Conservation (phyloP, 1,140 invertebrate species). For the Bombus difficillimus region DNA sequence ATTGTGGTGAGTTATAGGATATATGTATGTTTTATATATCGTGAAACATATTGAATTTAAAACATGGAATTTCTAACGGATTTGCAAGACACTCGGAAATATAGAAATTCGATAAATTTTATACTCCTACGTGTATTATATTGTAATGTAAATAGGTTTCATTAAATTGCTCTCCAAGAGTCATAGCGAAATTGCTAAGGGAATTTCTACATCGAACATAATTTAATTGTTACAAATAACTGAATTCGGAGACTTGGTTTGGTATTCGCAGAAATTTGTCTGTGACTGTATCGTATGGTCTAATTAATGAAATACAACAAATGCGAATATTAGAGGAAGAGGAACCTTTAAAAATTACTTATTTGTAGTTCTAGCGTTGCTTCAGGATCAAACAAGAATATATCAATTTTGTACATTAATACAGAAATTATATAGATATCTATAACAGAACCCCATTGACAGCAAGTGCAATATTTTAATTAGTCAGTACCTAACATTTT, state of each 20-base stretch:
- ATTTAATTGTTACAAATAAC: background rate
- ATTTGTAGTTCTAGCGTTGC: background rate
- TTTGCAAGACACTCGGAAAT: background rate
- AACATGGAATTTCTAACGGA: background rate
- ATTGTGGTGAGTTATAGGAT: background rate
- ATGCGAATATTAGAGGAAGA: background rate
- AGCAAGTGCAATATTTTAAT: too few relatives aligned
- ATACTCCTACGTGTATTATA: background rate
- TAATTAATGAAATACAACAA: background rate
- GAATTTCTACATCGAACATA: background rate
- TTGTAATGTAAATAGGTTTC: background rate
- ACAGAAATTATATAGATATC: background rate
- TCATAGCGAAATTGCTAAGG: background rate
- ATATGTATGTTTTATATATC: background rate
- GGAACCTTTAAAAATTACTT: too few relatives aligned
- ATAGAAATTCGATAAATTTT: background rate
- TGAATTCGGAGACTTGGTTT: background rate
- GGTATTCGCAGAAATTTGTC: background rate
- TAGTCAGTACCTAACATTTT: too few relatives aligned
- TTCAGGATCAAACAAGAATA: background rate
- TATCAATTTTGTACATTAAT: too few relatives aligned
- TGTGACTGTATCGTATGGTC: background rate
- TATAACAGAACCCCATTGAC: background rate
- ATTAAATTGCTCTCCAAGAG: background rate
- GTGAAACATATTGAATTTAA: background rate